A percentile compares a stretch with the other conserved stretches of the same genome.
phyloP scores from a whole-genome alignment of 2,113 vertebrate species.

The Amblyornis subalaris region DNA sequence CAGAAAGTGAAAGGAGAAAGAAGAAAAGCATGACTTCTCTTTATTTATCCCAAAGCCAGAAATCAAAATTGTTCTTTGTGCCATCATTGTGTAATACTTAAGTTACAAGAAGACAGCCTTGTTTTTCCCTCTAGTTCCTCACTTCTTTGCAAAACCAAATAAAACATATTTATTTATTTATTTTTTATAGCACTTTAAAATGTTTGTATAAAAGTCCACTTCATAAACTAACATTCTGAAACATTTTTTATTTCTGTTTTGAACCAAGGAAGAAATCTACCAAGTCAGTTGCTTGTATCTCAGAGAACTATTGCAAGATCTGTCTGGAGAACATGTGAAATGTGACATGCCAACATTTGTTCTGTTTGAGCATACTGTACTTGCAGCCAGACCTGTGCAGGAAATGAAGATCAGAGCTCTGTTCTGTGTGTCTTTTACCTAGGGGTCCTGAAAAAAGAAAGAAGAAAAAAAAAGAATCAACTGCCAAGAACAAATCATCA shows the following conservation, averaged over 20 bases:
- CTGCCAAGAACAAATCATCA: slow-evolving; percentile 18
- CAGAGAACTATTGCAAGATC: background rate
- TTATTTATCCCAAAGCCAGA: background rate
- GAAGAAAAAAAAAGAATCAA: background rate
- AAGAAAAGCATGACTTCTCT: background rate
- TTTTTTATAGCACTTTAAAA: background rate
- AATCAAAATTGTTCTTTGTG: background rate
- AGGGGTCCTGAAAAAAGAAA: background rate
- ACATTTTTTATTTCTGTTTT: background rate
- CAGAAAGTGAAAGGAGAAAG: slow-evolving; percentile 4
- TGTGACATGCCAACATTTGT: background rate
- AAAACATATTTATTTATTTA: background rate
- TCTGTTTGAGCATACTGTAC: background rate
- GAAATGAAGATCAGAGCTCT: slow-evolving; percentile 1
- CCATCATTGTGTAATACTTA: background rate
- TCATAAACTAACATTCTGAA: background rate
- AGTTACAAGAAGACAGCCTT: background rate
- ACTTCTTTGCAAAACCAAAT: background rate
- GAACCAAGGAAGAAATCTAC: background rate
- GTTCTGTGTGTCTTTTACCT: background rate
- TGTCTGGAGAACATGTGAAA: background rate
- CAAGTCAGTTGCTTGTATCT: background rate
- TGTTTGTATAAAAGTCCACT: background rate
- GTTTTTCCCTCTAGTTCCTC: background rate
- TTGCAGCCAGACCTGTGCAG: background rate